Percentiles rank a stretch among this genome's conserved stretches.
Conservation (phyloP, 1,140 invertebrate species). For the Lucilia sericata region DNA sequence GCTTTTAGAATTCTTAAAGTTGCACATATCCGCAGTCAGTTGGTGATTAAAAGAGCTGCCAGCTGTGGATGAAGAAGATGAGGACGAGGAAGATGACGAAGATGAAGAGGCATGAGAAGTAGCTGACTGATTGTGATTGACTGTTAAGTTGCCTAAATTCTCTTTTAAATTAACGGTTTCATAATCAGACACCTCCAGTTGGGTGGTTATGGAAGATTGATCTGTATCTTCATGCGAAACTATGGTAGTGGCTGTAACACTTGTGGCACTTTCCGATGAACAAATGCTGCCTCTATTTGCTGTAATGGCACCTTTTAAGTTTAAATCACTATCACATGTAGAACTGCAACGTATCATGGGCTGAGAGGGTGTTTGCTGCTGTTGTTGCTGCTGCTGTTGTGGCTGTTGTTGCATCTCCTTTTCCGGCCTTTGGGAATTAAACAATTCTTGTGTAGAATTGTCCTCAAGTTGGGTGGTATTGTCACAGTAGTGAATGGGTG, state of each 20-base stretch:
- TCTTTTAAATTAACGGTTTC: conserved; percentile 21
- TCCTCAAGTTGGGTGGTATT: conserved; percentile 62
- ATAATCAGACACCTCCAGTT: conserved; percentile 20
- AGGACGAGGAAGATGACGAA: conserved; percentile 45
- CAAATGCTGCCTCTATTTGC: conserved; percentile 37
- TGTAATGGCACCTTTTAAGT: conserved; percentile 53
- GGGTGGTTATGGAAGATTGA: conserved; percentile 39
- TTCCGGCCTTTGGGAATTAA: conserved; percentile 38
- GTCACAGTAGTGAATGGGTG: conserved; percentile 63
- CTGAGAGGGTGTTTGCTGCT: conserved; percentile 49
- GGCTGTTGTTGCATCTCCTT: conserved; percentile 35
- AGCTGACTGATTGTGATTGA: not conserved
- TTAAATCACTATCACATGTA: conserved; percentile 63
- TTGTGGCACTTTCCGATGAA: conserved; percentile 48
- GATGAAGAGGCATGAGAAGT: conserved; percentile 23
- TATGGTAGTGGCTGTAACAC: conserved; percentile 43
- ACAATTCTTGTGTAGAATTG: conserved; percentile 51
- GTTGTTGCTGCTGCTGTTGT: not conserved
- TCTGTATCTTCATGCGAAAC: conserved; percentile 33
- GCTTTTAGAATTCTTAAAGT: conserved; percentile 67
- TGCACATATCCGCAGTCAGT: conserved; percentile 65
- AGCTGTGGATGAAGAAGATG: conserved; percentile 41
- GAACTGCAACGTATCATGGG: conserved; percentile 61
- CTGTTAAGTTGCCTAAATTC: not conserved
- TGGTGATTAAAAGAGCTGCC: conserved; percentile 63